Evolutionary conservation across 1,140 invertebrate genomes (phyloP).

Genomic region (Choristoneura fumiferana): DNA sequence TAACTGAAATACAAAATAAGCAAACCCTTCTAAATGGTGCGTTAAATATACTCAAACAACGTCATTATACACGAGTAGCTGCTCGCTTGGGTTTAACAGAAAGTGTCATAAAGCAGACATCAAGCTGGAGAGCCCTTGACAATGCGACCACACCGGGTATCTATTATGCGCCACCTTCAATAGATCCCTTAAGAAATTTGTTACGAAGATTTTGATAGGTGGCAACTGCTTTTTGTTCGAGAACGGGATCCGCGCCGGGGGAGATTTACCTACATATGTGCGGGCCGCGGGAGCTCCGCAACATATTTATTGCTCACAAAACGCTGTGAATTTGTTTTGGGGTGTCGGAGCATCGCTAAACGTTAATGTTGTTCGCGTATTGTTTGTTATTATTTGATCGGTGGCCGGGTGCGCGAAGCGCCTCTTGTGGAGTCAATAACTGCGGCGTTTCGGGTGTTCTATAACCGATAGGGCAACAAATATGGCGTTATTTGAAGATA

Average conservation of each 20-base stretch:
- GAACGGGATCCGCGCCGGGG: constrained; percentile 17
- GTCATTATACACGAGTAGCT: constrained; percentile 58
- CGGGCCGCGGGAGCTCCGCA: constrained; percentile 32
- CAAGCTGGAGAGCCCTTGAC: constrained; percentile 45
- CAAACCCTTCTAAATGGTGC: constrained; percentile 62
- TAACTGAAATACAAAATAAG: constrained; percentile 47
- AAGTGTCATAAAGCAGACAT: constrained; percentile 55
- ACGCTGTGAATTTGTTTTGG: constrained; percentile 53
- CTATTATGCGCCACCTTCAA: constrained; percentile 49
- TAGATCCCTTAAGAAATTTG: constrained; percentile 68
- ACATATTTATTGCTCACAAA: constrained; percentile 46
- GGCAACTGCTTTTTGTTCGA: constrained; percentile 44
- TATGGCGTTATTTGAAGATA: neutral
- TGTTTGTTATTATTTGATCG: constrained; percentile 46
- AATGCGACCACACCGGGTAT: constrained; percentile 54
- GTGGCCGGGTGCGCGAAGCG: constrained; percentile 39
- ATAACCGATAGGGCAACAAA: constrained; percentile 30
- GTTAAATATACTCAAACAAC: constrained; percentile 63
- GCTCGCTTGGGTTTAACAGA: constrained; percentile 38
- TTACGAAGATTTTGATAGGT: constrained; percentile 62
- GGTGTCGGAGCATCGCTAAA: constrained; percentile 44
- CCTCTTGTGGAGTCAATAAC: constrained; percentile 31
- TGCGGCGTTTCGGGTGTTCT: constrained; percentile 17
- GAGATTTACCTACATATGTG: constrained; percentile 39
- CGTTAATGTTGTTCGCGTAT: constrained; percentile 35